phyloP scores from a whole-genome alignment of 2,113 vertebrate genomes.

The Noctilio leporinus region DNA sequence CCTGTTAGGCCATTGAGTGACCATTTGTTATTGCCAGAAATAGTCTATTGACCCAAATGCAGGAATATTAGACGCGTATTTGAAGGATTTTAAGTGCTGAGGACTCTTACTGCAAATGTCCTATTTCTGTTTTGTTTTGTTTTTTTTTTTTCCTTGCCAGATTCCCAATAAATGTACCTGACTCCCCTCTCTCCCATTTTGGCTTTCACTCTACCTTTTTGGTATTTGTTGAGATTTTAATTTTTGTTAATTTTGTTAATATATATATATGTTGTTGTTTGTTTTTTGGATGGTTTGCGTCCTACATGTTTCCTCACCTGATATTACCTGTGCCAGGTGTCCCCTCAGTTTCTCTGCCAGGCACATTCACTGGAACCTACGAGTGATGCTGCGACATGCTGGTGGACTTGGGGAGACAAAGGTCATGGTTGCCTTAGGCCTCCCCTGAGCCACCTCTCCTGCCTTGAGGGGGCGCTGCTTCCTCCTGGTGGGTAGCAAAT shows the following conservation, averaged over 20 bases:
- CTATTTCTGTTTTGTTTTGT: not conserved
- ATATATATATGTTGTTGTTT: too few species aligned
- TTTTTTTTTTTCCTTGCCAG: not conserved
- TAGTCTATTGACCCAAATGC: not conserved
- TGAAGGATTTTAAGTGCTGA: not conserved
- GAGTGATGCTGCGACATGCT: not conserved
- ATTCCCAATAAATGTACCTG: not conserved
- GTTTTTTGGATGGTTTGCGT: not conserved
- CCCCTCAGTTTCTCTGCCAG: not conserved
- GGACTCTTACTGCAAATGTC: not conserved
- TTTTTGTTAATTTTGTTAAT: too few species aligned
- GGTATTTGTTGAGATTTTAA: not conserved
- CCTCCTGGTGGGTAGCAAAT: not conserved
- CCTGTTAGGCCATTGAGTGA: not conserved
- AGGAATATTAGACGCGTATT: not conserved
- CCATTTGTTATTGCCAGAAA: not conserved
- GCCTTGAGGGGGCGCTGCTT: not conserved
- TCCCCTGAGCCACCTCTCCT: not conserved
- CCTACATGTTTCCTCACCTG: not conserved
- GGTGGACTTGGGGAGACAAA: not conserved
- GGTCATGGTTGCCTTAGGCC: not conserved
- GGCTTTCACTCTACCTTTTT: not conserved
- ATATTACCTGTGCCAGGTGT: not conserved
- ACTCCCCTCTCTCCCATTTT: not conserved
- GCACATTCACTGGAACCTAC: not conserved